Base-by-base conservation (phyloP, 2,888 invertebrate species). In the Venusia cambrica region DNA sequence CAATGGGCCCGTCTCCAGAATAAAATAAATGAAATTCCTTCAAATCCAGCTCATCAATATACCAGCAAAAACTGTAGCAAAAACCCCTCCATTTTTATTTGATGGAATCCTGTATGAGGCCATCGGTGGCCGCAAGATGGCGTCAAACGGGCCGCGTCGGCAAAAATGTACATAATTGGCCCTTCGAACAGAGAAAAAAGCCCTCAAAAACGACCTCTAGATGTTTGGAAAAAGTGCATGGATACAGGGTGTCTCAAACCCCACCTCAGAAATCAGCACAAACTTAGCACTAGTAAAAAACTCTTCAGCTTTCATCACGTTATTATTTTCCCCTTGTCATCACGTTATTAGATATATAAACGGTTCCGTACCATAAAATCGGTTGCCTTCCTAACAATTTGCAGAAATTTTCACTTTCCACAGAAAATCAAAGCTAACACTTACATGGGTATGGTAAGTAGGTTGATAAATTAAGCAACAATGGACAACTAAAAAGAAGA, bases 91-190 rank as follows among this genome's bases (percentile, higher is more conserved):
- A 83, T 83, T 85, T 81, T 85, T 85, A 78, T 85, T 83, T 80
- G 78, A 83, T 71, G 76, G 84, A 83, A 80, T 85, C 78, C 78
- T 62, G 78, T 77, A 75, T 80, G 74, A 77, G 39, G 48, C 53
- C 57, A n/a, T 57, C 60, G 68, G 54, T 59, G 60, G 62, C 48
- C n/a, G n/a, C n/a, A n/a, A n/a, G n/a, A n/a, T n/a, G n/a, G 61
- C 62, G 65, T 71, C 80, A 84, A 84, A 84, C 68, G 74, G 51
- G 54, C 83, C 81, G 80, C 77, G 60, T 65, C 65, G 73, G 75
- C 80, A 85, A 84, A 87, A 85, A 87, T 87, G 87, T 84, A 79
- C 87, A 87, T 85, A 87, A 87, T 87, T 84, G 87, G 77, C 62
- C 57, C 31, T 57, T 61, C 68, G 71, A 57, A 60, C 69, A 56